These are phyloP conservation scores for Chlorodrepanis virens DNA, from an alignment of 2,113 vertebrate species.

Conservation along the genomic window DNA sequence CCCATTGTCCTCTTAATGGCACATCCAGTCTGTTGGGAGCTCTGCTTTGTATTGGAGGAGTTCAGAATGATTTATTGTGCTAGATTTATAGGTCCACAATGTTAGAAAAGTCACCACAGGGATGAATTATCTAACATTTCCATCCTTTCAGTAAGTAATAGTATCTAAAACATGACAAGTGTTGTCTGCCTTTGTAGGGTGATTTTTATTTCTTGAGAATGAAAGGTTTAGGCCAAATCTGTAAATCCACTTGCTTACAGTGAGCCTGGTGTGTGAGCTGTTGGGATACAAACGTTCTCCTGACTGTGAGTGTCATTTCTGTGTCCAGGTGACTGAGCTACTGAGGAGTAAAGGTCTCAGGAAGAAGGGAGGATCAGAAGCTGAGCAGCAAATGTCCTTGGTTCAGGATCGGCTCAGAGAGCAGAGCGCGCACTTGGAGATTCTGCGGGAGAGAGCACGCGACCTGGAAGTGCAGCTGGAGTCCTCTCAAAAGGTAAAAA, in stretches of 20 bases:
- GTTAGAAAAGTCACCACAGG: not conserved
- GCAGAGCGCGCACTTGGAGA: constrained; percentile 20
- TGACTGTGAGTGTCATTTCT: not conserved
- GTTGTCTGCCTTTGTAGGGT: not conserved
- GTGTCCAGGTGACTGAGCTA: constrained; percentile 72
- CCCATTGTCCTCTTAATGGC: not conserved
- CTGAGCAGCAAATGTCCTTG: constrained; percentile 16
- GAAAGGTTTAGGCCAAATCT: not conserved
- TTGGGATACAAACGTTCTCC: not conserved
- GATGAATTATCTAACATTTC: not conserved
- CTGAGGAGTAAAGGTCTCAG: constrained; percentile 68
- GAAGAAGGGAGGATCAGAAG: constrained; percentile 23
- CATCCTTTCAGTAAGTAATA: not conserved
- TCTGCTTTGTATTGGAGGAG: not conserved
- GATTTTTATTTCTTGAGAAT: not conserved
- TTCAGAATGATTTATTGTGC: not conserved
- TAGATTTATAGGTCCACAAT: not conserved
- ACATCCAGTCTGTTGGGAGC: not conserved
- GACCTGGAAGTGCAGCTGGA: constrained; percentile 46
- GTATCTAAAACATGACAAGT: not conserved
- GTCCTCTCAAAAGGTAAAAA: constrained; percentile 48
- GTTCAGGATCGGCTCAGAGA: constrained; percentile 39
- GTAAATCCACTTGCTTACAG: not conserved
- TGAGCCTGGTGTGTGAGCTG: not conserved
- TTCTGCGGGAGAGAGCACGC: constrained; percentile 6